These are phyloP conservation scores for Pocota personata DNA, from an alignment of 2,888 invertebrate species.

Conservation along the genomic window DNA sequence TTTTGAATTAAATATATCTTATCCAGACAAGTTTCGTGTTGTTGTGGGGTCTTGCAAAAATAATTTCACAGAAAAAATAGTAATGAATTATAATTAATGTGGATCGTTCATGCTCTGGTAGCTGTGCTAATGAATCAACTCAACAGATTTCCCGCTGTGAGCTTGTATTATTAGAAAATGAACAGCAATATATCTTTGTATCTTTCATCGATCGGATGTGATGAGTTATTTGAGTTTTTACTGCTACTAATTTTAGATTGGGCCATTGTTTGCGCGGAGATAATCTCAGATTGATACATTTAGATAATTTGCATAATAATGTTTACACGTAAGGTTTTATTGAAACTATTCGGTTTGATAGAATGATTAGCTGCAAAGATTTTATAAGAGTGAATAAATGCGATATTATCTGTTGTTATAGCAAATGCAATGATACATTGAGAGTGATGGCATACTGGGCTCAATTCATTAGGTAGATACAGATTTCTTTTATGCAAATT, in stretches of 20 bases:
- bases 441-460: too few species aligned
- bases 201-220: constrained; percentile 63
- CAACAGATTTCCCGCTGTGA: constrained; percentile 66
- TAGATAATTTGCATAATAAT: constrained; percentile 19
- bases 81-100: constrained; percentile 67
- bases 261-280: background rate
- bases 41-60: constrained; percentile 48
- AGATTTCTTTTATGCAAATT: too few species aligned
- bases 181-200: constrained; percentile 65
- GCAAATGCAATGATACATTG: too few species aligned
- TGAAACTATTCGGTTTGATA: background rate
- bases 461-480: too few species aligned
- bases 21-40: constrained; percentile 16
- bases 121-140: constrained; percentile 68
- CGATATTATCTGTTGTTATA: background rate
- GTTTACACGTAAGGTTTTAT: background rate
- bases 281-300: constrained; percentile 30
- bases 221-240: constrained; percentile 48
- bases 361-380: background rate
- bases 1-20: constrained; percentile 7
- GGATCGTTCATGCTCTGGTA: constrained; percentile 61
- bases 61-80: constrained; percentile 31
- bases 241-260: constrained; percentile 31
- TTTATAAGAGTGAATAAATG: background rate
- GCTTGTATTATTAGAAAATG: constrained; percentile 61